Evolutionary conservation across 2,113 vertebrate species (phyloP).

Genomic region (Upupa epops): DNA sequence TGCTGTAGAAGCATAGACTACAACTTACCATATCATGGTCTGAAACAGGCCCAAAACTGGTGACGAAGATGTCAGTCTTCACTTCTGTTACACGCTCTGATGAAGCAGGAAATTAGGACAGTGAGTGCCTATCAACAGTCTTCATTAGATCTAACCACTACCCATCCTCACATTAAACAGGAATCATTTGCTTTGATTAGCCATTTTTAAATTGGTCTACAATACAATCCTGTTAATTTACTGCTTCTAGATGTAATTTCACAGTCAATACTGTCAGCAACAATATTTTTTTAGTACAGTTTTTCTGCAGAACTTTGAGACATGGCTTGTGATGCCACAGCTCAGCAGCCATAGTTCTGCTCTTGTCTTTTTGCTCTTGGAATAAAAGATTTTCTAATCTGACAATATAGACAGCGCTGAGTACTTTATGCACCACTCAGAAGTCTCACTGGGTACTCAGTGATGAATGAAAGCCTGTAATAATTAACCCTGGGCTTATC

Average conservation of each 20-base stretch:
- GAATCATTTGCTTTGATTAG: constrained; percentile 73
- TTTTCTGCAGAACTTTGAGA: not conserved
- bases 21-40: constrained; percentile 98
- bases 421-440: not conserved
- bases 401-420: not conserved
- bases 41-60: constrained; percentile 97
- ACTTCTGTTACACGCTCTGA: constrained; percentile 99
- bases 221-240: constrained; percentile 60
- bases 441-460: not conserved
- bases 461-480: not conserved
- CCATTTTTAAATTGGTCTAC: constrained; percentile 67
- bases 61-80: constrained; percentile 99
- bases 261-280: constrained; percentile 60
- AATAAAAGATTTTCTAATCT: constrained; percentile 1
- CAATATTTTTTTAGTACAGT: not conserved
- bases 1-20: not conserved
- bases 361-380: not conserved
- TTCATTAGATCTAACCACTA: constrained; percentile 79
- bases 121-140: constrained; percentile 82
- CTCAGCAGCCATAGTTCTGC: not conserved
- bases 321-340: not conserved
- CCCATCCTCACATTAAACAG: constrained; percentile 73
- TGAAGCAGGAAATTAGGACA: constrained; percentile 91
- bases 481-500: not conserved
- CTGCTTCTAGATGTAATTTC: constrained; percentile 68